phyloP scores from a whole-genome alignment of 2,888 invertebrate genomes.

The Blastobasis adustella region DNA sequence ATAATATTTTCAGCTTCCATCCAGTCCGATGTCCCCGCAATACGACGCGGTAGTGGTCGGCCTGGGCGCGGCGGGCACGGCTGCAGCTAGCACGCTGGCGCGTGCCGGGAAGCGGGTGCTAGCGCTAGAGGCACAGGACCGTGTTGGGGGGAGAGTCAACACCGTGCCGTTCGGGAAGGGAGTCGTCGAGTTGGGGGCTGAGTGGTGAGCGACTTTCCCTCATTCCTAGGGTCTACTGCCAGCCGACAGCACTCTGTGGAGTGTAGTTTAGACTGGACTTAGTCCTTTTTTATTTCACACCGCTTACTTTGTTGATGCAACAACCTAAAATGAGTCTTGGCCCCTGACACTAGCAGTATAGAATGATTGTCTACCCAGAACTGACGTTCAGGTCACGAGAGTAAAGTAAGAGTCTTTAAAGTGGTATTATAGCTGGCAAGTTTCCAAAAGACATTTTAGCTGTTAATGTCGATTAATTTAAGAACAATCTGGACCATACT shows the following conservation, averaged over 20 bases:
- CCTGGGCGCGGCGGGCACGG: slow-evolving; percentile 43
- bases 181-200: slow-evolving; percentile 51
- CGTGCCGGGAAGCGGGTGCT: slow-evolving; percentile 42
- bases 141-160: slow-evolving; percentile 50
- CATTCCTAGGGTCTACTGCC: neutral
- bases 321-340: too few species aligned
- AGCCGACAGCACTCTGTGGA: neutral
- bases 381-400: too few species aligned
- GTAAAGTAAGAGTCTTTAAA: too few species aligned
- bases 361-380: too few species aligned
- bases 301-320: neutral
- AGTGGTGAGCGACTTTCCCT: slow-evolving; percentile 41
- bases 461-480: too few species aligned
- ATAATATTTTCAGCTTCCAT: slow-evolving; percentile 27
- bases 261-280: neutral
- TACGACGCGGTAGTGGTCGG: slow-evolving; percentile 56
- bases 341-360: too few species aligned
- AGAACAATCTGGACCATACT: too few species aligned
- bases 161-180: slow-evolving; percentile 51
- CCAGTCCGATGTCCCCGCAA: slow-evolving; percentile 29
- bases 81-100: slow-evolving; percentile 40
- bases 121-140: slow-evolving; percentile 44
- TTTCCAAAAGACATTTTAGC: too few species aligned
- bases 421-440: too few species aligned
- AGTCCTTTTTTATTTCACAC: neutral